Conservation (phyloP, 2,797 vertebrate genomes). For the Mus spretus region DNA sequence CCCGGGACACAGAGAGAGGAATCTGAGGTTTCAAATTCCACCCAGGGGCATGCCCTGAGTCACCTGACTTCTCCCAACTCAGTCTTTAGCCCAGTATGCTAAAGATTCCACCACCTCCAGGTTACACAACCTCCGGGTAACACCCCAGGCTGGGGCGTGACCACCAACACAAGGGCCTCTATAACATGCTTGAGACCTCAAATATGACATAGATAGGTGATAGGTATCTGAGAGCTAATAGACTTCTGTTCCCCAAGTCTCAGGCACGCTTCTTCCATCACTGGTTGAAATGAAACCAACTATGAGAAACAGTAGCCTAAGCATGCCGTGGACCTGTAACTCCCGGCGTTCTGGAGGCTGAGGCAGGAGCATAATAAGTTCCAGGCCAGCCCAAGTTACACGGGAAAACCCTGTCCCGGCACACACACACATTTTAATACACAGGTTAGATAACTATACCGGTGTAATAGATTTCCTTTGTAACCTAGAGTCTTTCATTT, state of each 20-base stretch:
- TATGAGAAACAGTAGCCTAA: neutral
- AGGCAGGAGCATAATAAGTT: neutral
- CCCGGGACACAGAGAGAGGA: too few relatives aligned
- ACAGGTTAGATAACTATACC: neutral
- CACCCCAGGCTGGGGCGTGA: neutral
- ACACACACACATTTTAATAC: neutral
- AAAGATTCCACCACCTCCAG: neutral
- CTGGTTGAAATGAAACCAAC: neutral
- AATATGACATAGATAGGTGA: neutral
- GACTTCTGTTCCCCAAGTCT: neutral
- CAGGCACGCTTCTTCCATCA: fast-evolving
- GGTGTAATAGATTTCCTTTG: neutral
- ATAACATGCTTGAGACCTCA: neutral
- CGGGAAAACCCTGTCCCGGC: neutral
- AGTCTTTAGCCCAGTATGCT: too few relatives aligned
- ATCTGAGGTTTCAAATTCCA: neutral
- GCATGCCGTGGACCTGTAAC: neutral
- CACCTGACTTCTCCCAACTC: neutral
- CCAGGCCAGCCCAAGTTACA: neutral
- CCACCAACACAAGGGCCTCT: neutral
- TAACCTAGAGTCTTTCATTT: neutral
- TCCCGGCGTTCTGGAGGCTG: neutral
- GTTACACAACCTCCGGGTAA: neutral
- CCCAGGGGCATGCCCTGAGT: neutral
- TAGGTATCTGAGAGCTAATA: neutral